Evolutionary conservation across 2,113 vertebrate species (phyloP).

Genomic region (Neolamprologus modestus): DNA sequence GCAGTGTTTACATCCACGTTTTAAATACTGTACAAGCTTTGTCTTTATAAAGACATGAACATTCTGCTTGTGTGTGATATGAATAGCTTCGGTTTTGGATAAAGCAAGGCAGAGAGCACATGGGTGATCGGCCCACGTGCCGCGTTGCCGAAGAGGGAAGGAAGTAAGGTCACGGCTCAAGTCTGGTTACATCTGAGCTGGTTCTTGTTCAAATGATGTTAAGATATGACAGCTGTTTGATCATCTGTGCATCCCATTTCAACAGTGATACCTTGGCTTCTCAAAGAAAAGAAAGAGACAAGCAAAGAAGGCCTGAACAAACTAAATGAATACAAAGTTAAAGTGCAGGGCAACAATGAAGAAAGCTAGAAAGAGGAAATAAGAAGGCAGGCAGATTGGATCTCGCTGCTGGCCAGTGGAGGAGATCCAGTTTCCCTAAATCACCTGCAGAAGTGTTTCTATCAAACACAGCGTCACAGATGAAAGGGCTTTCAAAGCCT

Average conservation of each 20-base stretch:
- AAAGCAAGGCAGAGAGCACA: conserved; percentile 26
- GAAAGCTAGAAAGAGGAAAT: not conserved
- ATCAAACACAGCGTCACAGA: not conserved
- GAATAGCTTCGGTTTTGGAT: conserved; percentile 3
- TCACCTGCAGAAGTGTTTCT: not conserved
- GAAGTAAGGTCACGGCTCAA: not conserved
- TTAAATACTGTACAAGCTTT: conserved; percentile 2
- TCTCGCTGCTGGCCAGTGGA: not conserved
- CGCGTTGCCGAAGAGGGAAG: not conserved
- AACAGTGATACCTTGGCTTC: not conserved
- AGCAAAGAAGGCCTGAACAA: not conserved
- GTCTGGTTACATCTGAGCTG: not conserved
- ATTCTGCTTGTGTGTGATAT: conserved; percentile 23
- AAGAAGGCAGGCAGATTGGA: conserved; percentile 18
- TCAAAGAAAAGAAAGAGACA: not conserved
- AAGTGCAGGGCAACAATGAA: not conserved
- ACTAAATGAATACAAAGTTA: not conserved
- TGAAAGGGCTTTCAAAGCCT: not conserved
- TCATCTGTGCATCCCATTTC: not conserved
- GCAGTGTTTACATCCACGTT: not conserved
- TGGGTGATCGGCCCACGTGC: not conserved
- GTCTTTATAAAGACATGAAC: conserved; percentile 14
- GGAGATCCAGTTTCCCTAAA: not conserved
- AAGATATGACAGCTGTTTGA: not conserved
- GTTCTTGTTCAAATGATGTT: not conserved